Conservation (phyloP, 2,113 vertebrate genomes). For the Oostethus manadensis region DNA sequence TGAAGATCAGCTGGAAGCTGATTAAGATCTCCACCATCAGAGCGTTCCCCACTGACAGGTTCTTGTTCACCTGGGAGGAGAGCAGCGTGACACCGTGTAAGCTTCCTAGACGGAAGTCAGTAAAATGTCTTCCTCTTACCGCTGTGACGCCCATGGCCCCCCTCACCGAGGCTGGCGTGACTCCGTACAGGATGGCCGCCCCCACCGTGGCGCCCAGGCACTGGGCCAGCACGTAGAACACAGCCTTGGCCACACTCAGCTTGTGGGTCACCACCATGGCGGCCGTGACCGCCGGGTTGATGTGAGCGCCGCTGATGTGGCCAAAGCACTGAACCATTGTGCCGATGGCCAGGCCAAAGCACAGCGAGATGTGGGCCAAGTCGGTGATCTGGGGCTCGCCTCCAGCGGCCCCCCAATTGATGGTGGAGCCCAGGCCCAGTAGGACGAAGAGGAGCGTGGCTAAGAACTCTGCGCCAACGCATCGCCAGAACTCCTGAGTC, state of each 20-base stretch:
- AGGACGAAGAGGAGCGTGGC: constrained; percentile 86
- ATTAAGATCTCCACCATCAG: constrained; percentile 87
- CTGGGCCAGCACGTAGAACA: constrained; percentile 86
- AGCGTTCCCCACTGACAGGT: constrained; percentile 80
- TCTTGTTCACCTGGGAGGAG: constrained; percentile 71
- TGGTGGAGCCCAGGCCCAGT: constrained; percentile 83
- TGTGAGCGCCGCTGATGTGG: constrained; percentile 86
- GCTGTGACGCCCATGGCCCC: constrained; percentile 80
- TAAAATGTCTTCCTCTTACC: constrained; percentile 61
- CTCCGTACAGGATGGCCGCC: constrained; percentile 80
- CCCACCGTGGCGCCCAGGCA: constrained; percentile 82
- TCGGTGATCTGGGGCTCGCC: constrained; percentile 74
- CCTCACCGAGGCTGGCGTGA: constrained; percentile 77
- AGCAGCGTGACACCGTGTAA: neutral
- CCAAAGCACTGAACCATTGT: constrained; percentile 88
- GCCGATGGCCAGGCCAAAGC: constrained; percentile 86
- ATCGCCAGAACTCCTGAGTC: constrained; percentile 89
- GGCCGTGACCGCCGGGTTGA: constrained; percentile 84
- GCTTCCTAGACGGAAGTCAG: neutral
- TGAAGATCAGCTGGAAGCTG: constrained; percentile 89
- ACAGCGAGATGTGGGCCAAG: constrained; percentile 85
- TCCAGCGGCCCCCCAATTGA: constrained; percentile 75
- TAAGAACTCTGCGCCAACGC: constrained; percentile 80
- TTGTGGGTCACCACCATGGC: constrained; percentile 85
- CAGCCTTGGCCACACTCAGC: constrained; percentile 82